Base-by-base conservation (phyloP, 2,888 invertebrate genomes). In the Chouioia cunea region DNA sequence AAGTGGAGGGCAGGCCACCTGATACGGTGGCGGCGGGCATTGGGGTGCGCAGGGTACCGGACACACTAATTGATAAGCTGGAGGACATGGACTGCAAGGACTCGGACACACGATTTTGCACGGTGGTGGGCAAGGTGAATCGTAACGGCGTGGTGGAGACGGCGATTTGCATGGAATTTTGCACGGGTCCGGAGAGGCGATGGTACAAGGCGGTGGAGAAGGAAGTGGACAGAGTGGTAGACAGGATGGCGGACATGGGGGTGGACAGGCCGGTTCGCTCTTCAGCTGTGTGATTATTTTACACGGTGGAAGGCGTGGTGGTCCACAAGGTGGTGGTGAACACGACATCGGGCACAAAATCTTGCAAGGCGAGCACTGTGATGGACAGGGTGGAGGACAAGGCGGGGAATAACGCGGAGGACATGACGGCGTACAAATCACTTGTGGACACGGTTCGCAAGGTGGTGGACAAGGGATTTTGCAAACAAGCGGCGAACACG, bases 191-290 rank as follows among this genome's bases (percentile, higher is more conserved):
- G 44, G 58, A 27, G 18, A 27, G 46, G 4, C 44, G 18, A 16
- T 8, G 0, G 58, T 15, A 27, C 44, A 46, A 1, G 58, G 58
- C 58, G 43, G 58, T 44, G 58, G 44, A 22, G 44, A 58, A 3
- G 56, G 27, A 4, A 36, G 6, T 1, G 6, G 27, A 27, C 56
- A 27, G 27, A 6, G 15, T 46, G 60, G 53, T 4, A 23, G 58
- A 27, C 66, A 59, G 1, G 53, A 46, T 16, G 58, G 58, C 16
- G 65, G 65, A 18, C 65, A 65, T 4, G 27, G 20, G 3, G 23
- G 8, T 48, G 64, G 63, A 44, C 63, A 67, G 16, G 47, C 27
- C 1, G 47, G 16, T 47, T 46, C 2, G 50, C 60, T 60, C 12
- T 22, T 4, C 2, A 44, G 44, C 14, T 57, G 65, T 23, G 54